Evolutionary conservation across 2,113 vertebrate genomes (phyloP).

Genomic region (Callospermophilus lateralis): DNA sequence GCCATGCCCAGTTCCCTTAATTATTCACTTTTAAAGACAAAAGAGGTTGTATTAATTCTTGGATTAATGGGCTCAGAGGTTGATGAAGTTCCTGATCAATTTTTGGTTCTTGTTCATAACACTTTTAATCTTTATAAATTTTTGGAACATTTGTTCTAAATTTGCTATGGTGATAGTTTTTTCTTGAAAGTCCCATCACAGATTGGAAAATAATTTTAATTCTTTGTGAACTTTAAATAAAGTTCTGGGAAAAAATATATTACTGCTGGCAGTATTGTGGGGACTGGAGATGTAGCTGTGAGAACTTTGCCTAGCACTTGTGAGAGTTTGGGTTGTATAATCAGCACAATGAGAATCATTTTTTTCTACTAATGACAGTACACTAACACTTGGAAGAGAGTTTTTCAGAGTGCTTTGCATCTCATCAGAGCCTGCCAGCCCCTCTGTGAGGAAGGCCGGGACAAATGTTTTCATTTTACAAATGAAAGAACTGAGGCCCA

Average conservation of each 20-base stretch:
- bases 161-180: background rate
- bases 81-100: background rate
- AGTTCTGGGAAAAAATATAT: background rate
- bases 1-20: too few species aligned
- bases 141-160: conserved; percentile 42
- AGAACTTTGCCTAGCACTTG: background rate
- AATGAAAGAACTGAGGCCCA: background rate
- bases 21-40: background rate
- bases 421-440: background rate
- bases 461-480: conserved; percentile 53
- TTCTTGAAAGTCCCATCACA: background rate
- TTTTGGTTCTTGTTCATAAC: background rate
- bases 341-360: background rate
- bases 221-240: background rate
- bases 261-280: background rate
- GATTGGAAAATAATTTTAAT: conserved; percentile 41
- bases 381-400: background rate
- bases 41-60: background rate
- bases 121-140: background rate
- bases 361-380: background rate
- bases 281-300: too few species aligned
- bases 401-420: background rate
- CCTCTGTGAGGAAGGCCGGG: background rate
- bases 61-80: background rate
- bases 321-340: background rate